These are phyloP conservation scores for Eulemur rufifrons DNA, from an alignment of 2,113 vertebrate genomes.

Conservation along the genomic window DNA sequence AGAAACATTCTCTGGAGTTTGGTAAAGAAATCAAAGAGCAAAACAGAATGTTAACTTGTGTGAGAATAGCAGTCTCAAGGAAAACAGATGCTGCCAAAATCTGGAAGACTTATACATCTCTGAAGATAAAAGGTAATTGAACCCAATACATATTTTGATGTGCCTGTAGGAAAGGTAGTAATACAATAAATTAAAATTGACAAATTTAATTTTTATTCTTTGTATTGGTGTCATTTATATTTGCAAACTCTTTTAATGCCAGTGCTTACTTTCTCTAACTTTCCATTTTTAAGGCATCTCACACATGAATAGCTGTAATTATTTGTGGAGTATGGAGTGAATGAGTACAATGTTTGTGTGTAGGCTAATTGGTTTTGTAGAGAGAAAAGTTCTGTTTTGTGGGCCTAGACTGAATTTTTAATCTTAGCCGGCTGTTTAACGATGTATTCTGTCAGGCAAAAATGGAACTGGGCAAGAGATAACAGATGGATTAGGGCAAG, in stretches of 20 bases:
- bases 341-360: background rate
- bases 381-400: conserved; percentile 16
- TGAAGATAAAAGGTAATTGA: background rate
- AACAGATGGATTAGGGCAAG: background rate
- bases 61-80: background rate
- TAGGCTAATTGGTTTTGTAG: background rate
- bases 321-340: background rate
- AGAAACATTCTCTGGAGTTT: background rate
- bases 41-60: background rate
- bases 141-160: background rate
- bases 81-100: conserved; percentile 4
- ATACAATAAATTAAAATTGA: conserved; percentile 1
- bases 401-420: background rate
- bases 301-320: background rate
- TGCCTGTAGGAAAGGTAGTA: background rate
- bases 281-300: conserved; percentile 27
- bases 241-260: background rate
- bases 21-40: conserved; percentile 22
- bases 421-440: conserved; percentile 10
- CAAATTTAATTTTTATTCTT: conserved; percentile 21
- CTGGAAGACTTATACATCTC: background rate
- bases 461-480: background rate
- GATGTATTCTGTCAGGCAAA: background rate
- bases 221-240: background rate
- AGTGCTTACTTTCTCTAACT: background rate